These are phyloP conservation scores for Lycodopsis pacificus DNA, from an alignment of 2,797 vertebrate species.

Conservation along the genomic window DNA sequence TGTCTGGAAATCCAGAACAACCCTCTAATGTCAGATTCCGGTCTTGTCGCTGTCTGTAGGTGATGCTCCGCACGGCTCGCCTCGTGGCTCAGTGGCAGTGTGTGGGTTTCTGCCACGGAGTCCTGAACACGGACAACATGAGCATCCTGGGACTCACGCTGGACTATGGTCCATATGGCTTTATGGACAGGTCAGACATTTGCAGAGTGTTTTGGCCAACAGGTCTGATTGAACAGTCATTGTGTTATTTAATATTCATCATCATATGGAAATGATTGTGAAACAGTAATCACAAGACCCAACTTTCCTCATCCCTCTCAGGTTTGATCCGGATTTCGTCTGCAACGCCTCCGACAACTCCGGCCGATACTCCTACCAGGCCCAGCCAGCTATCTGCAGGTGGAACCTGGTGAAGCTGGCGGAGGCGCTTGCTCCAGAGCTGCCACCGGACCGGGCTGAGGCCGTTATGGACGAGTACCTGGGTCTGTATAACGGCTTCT, in stretches of 20 bases:
- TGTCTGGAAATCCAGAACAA: neutral
- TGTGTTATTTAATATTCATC: neutral
- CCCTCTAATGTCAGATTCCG: neutral
- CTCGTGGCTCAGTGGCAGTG: constrained; percentile 97
- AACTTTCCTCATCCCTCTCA: constrained; percentile 54
- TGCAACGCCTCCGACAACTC: constrained; percentile 94
- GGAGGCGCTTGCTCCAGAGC: constrained; percentile 92
- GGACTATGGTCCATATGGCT: constrained; percentile 97
- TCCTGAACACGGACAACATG: constrained; percentile 99
- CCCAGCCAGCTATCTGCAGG: constrained; percentile 93
- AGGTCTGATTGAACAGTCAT: neutral
- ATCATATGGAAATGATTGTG: neutral
- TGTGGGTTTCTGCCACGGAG: constrained; percentile 97
- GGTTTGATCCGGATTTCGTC: constrained; percentile 95
- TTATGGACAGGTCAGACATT: constrained; percentile 93
- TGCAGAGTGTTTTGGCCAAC: neutral
- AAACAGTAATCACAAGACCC: neutral
- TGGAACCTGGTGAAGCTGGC: constrained; percentile 96
- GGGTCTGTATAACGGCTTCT: constrained; percentile 88
- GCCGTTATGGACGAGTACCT: constrained; percentile 88
- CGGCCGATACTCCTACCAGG: constrained; percentile 93
- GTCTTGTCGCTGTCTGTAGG: constrained; percentile 73
- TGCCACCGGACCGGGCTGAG: constrained; percentile 86
- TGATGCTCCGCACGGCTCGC: constrained; percentile 89
- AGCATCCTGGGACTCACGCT: constrained; percentile 95